Percentiles rank a stretch among this genome's conserved stretches.
Evolutionary conservation across 2,888 invertebrate genomes (phyloP).

Genomic region (Mythimna loreyi): DNA sequence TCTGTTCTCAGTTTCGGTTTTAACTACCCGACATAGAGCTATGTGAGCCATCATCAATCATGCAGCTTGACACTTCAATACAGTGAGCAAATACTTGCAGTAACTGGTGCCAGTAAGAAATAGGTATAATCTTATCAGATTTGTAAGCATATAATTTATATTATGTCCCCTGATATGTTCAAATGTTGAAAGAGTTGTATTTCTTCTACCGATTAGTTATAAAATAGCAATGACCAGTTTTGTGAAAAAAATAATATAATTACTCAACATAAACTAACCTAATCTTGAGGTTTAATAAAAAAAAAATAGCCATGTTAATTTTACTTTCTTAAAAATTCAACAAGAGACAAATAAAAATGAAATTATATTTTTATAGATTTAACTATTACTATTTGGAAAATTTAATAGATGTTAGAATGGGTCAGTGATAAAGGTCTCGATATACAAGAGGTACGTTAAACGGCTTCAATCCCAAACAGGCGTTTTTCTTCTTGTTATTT

Average conservation of each 20-base stretch:
- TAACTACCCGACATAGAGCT: slow-evolving; percentile 44
- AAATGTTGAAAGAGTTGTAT: slow-evolving; percentile 35
- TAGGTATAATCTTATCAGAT: slow-evolving; percentile 80
- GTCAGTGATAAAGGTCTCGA: no score
- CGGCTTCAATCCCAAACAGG: no score
- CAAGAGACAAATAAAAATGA: no score
- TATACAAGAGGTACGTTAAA: no score
- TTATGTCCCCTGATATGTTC: slow-evolving; percentile 26
- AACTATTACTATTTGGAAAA: no score
- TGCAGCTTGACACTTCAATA: slow-evolving; percentile 81
- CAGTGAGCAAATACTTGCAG: slow-evolving; percentile 79
- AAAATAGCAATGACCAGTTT: not conserved
- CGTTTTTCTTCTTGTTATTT: no score
- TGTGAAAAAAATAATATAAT: not conserved
- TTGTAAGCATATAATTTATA: slow-evolving; percentile 79
- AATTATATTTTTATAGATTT: no score
- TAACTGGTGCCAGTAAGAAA: slow-evolving; percentile 79
- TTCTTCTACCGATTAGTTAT: not conserved
- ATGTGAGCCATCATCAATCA: slow-evolving; percentile 78
- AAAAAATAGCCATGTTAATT: no score
- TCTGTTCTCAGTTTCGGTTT: slow-evolving; percentile 24
- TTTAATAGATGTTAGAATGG: no score
- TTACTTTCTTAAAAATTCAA: no score
- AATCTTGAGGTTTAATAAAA: no score
- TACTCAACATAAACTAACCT: no score